Percentiles rank a stretch among this genome's conserved stretches.
phyloP scores from a whole-genome alignment of 2,888 invertebrate genomes.

The Drosophila maculinotata region DNA sequence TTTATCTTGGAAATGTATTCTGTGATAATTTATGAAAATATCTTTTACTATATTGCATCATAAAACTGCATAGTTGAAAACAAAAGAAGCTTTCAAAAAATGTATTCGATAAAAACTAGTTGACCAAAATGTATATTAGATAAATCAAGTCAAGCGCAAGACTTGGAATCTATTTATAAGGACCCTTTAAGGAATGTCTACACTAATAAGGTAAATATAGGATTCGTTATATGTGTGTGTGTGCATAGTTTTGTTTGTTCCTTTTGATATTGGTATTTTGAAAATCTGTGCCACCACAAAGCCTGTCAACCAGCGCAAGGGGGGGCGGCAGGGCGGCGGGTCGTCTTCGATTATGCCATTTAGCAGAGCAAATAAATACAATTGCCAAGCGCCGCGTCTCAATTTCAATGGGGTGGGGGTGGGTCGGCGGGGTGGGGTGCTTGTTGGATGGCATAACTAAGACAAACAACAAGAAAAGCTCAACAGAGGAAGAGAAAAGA shows the following conservation, averaged over 20 bases:
- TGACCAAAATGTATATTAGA: not conserved
- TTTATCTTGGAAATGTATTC: too few relatives aligned
- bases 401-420: conserved; percentile 61
- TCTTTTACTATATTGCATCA: too few relatives aligned
- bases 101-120: not conserved
- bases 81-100: not conserved
- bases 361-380: conserved; percentile 78
- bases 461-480: conserved; percentile 64
- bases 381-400: conserved; percentile 70
- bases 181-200: conserved; percentile 11
- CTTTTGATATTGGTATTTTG: conserved; percentile 47
- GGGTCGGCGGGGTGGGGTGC: conserved; percentile 1
- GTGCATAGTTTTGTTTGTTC: conserved; percentile 40
- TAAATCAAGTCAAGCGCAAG: conserved; percentile 14
- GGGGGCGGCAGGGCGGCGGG: not conserved
- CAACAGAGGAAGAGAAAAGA: conserved; percentile 6
- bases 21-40: too few relatives aligned
- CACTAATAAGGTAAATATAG: conserved; percentile 45
- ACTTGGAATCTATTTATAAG: conserved; percentile 22
- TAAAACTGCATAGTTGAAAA: not conserved
- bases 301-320: conserved; percentile 37
- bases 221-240: conserved; percentile 1
- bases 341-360: conserved; percentile 74
- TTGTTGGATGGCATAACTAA: conserved; percentile 58
- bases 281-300: conserved; percentile 54